A percentile compares a stretch with the other conserved stretches of the same genome.
These are phyloP conservation scores for Drosophila incognita DNA, from an alignment of 2,888 invertebrate genomes.

Conservation along the genomic window DNA sequence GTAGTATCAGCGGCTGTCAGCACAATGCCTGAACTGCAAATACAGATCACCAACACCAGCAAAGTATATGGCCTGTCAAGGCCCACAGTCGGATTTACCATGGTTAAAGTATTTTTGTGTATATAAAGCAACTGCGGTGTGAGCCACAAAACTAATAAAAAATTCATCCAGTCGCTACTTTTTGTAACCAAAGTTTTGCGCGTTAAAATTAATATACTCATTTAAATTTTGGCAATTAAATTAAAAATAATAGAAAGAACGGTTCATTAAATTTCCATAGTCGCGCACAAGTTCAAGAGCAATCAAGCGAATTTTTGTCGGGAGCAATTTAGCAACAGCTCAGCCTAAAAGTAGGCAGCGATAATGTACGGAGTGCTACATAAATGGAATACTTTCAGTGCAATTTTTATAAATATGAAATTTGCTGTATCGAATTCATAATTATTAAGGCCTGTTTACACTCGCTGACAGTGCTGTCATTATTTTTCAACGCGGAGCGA, in stretches of 20 bases:
- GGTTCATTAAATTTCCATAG: slow-evolving; percentile 44
- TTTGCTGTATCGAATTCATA: not conserved
- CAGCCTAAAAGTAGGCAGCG: slow-evolving; percentile 3
- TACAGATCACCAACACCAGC: slow-evolving; percentile 8
- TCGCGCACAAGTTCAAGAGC: slow-evolving; percentile 29
- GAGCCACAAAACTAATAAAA: slow-evolving; percentile 24
- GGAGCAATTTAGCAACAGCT: not conserved
- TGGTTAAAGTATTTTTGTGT: not conserved
- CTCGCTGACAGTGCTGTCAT: not conserved
- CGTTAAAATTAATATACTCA: slow-evolving; percentile 11
- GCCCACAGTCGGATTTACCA: not conserved
- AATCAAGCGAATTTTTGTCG: not conserved
- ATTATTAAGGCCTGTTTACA: not conserved
- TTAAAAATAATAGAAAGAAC: slow-evolving; percentile 26
- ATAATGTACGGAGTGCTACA: not conserved
- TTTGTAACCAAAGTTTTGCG: slow-evolving; percentile 21
- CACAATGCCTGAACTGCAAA: not conserved
- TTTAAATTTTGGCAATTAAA: slow-evolving; percentile 31
- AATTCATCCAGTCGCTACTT: not conserved
- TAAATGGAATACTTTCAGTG: not conserved
- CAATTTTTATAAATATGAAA: not conserved
- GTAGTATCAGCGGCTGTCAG: not conserved
- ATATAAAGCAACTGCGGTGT: not conserved
- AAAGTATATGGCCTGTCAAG: slow-evolving; percentile 2
- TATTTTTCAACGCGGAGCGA: not conserved